Conservation (phyloP, 2,797 vertebrate species). For the Menidia menidia region DNA sequence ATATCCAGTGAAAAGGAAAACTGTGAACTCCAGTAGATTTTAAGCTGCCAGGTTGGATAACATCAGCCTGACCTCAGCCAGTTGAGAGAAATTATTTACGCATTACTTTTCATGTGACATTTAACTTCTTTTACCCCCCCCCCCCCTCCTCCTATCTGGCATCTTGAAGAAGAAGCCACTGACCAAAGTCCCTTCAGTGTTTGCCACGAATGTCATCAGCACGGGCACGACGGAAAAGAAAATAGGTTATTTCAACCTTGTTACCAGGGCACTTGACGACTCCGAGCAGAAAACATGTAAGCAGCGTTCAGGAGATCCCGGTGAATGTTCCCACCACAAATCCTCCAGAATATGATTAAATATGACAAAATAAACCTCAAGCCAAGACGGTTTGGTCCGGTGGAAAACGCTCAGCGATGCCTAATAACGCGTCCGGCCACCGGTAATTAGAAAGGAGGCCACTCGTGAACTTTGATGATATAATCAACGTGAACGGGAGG, state of each 20-base stretch:
- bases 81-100: constrained; percentile 52
- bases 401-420: constrained; percentile 38
- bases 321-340: neutral
- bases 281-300: constrained; percentile 54
- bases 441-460: constrained; percentile 27
- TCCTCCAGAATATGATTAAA: neutral
- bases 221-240: constrained; percentile 1
- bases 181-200: constrained; percentile 25
- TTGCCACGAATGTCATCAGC: constrained; percentile 49
- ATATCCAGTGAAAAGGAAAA: constrained; percentile 19
- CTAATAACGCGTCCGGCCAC: constrained; percentile 12
- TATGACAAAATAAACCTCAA: constrained; percentile 2
- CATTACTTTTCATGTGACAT: constrained; percentile 39
- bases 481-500: constrained; percentile 9
- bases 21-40: constrained; percentile 42
- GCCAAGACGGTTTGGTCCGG: neutral
- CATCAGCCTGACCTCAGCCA: constrained; percentile 51
- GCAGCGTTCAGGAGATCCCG: constrained; percentile 59
- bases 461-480: constrained; percentile 59
- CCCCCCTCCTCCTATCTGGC: neutral
- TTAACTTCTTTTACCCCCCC: constrained; percentile 21
- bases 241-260: constrained; percentile 65
- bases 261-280: constrained; percentile 62
- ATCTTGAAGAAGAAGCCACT: constrained; percentile 16
- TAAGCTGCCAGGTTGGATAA: constrained; percentile 57